Evolutionary conservation across 2,888 invertebrate genomes (phyloP).

Genomic region (Agapostemon virescens): DNA sequence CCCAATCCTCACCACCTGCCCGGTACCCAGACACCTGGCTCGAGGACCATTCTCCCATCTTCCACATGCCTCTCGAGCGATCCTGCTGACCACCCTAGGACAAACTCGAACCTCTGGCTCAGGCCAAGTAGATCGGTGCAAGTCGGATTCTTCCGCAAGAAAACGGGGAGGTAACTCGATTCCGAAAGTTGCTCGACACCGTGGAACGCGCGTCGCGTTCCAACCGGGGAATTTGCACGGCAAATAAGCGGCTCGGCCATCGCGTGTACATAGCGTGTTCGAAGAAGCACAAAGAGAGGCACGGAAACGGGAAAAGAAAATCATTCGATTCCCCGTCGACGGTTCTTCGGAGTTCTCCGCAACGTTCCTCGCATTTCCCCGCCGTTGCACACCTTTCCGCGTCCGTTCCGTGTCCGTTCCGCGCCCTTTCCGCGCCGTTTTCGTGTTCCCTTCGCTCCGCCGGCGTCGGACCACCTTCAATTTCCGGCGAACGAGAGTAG

Average conservation of each 20-base stretch:
- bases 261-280: conserved; percentile 9
- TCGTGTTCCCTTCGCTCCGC: conserved; percentile 2
- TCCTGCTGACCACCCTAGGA: background rate
- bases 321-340: conserved; percentile 15
- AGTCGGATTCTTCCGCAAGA: background rate
- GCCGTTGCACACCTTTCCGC: background rate
- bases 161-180: background rate
- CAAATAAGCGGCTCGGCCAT: conserved; percentile 33
- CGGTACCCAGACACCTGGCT: background rate
- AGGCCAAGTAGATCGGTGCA: background rate
- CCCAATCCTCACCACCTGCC: background rate
- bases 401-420: background rate
- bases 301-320: conserved; percentile 21
- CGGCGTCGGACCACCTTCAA: conserved; percentile 62
- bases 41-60: background rate
- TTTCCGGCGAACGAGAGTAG: conserved; percentile 64
- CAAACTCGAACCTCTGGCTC: background rate
- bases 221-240: conserved; percentile 39
- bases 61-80: background rate
- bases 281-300: background rate
- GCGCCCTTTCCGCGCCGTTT: background rate
- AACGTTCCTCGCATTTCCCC: background rate
- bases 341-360: background rate
- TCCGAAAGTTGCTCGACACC: background rate
- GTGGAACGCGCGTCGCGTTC: background rate